These are phyloP conservation scores for Cataglyphis hispanica DNA, from an alignment of 1,140 invertebrate genomes.

Conservation along the genomic window DNA sequence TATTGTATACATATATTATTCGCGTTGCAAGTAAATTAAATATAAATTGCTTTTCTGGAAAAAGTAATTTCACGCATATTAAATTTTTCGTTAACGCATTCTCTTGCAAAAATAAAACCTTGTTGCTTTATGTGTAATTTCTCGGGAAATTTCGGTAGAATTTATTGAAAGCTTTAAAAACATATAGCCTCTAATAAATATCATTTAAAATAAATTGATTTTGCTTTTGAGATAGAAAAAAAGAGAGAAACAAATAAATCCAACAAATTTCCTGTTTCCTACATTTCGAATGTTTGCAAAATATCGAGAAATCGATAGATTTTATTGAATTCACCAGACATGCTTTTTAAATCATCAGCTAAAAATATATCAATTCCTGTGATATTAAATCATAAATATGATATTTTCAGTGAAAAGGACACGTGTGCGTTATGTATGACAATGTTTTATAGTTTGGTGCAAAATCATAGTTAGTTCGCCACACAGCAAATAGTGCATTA, in stretches of 20 bases:
- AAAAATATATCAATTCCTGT: constrained; percentile 2
- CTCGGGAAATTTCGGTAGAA: neutral
- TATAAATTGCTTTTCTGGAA: constrained; percentile 25
- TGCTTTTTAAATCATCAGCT: neutral
- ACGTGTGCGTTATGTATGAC: too few species aligned
- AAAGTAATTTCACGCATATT: constrained; percentile 50
- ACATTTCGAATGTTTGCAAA: neutral
- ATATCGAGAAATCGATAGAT: constrained; percentile 2
- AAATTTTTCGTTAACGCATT: constrained; percentile 34
- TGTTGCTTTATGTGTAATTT: constrained; percentile 13
- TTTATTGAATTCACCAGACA: neutral
- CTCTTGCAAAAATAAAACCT: constrained; percentile 33
- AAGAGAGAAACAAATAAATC: neutral
- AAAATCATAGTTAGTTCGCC: neutral
- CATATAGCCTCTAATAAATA: too few species aligned
- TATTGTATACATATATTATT: neutral
- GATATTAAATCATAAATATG: neutral
- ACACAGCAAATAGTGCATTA: constrained; percentile 25
- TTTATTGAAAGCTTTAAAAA: neutral
- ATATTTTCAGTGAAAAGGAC: neutral
- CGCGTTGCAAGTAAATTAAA: neutral
- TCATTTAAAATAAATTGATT: neutral
- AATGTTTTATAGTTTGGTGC: neutral
- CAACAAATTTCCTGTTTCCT: neutral
- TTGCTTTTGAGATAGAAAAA: neutral